These are phyloP conservation scores for Nanorana parkeri DNA, from an alignment of 2,113 vertebrate genomes.

Conservation along the genomic window DNA sequence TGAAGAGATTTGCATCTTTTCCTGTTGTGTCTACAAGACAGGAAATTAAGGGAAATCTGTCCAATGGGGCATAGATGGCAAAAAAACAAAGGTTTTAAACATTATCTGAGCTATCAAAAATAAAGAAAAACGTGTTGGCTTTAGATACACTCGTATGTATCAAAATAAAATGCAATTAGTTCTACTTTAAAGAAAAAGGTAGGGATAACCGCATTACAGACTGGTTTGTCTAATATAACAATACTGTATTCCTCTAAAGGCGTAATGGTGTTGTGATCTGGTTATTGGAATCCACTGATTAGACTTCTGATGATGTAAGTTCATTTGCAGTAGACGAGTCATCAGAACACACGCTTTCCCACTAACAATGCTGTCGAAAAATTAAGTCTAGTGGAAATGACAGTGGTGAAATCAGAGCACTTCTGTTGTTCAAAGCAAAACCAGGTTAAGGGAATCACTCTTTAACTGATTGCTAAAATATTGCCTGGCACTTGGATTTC, in stretches of 20 bases:
- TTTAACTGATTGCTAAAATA: slow-evolving; percentile 34
- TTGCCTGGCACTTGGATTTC: slow-evolving; percentile 34
- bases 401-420: slow-evolving; percentile 26
- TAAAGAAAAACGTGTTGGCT: too few species aligned
- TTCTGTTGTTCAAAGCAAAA: slow-evolving; percentile 28
- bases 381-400: slow-evolving; percentile 35
- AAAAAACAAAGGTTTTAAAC: too few species aligned
- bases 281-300: neutral
- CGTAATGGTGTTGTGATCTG: neutral
- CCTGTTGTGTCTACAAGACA: too few species aligned
- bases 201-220: neutral
- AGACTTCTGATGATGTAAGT: neutral
- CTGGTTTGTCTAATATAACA: neutral
- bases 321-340: neutral
- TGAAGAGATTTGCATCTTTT: too few species aligned
- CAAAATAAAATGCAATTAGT: neutral
- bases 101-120: too few species aligned
- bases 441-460: slow-evolving; percentile 1
- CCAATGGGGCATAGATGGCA: too few species aligned
- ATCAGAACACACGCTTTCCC: neutral
- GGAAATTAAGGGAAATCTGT: too few species aligned
- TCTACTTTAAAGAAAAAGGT: neutral
- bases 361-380: slow-evolving; percentile 1
- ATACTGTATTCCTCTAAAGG: neutral
- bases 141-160: neutral